phyloP scores from a whole-genome alignment of 2,888 invertebrate species.

The Psococerastis gibbosa region DNA sequence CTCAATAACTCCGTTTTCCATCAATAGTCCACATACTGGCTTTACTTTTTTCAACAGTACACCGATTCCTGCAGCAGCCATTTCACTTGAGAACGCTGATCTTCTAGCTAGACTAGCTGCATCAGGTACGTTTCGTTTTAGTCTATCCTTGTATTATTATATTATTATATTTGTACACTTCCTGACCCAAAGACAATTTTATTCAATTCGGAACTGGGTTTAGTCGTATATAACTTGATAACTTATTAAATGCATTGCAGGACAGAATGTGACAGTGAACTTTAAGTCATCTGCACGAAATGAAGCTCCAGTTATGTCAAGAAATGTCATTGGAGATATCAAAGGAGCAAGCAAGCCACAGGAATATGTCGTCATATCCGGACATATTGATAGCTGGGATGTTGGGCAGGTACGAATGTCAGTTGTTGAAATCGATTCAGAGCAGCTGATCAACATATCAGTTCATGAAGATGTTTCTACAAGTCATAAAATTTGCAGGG shows the following conservation, averaged over 20 bases:
- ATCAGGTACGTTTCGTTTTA: constrained; percentile 27
- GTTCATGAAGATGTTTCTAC: background rate
- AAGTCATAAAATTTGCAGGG: constrained; percentile 26
- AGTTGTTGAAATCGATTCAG: background rate
- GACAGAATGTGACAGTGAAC: constrained; percentile 31
- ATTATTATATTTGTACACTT: too few relatives aligned
- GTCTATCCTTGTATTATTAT: background rate
- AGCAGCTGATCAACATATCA: background rate
- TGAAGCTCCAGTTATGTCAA: constrained; percentile 36
- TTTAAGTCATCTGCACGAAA: constrained; percentile 45
- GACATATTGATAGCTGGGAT: constrained; percentile 77
- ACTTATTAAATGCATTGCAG: constrained; percentile 20
- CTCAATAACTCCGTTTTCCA: constrained; percentile 57
- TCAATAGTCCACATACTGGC: constrained; percentile 61
- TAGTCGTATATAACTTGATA: background rate
- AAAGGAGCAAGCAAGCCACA: constrained; percentile 31
- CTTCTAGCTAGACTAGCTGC: constrained; percentile 43
- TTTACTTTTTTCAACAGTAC: constrained; percentile 52
- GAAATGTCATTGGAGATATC: constrained; percentile 55
- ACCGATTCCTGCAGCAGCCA: constrained; percentile 33
- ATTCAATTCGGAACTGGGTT: too few relatives aligned
- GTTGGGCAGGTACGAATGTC: constrained; percentile 37
- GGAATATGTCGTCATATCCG: constrained; percentile 53
- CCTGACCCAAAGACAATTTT: constrained; percentile 7
- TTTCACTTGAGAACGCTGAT: constrained; percentile 61